A percentile compares a stretch with the other conserved stretches of the same genome.
Conservation (phyloP, 2,797 vertebrate species). For the Galagoides demidoff region DNA sequence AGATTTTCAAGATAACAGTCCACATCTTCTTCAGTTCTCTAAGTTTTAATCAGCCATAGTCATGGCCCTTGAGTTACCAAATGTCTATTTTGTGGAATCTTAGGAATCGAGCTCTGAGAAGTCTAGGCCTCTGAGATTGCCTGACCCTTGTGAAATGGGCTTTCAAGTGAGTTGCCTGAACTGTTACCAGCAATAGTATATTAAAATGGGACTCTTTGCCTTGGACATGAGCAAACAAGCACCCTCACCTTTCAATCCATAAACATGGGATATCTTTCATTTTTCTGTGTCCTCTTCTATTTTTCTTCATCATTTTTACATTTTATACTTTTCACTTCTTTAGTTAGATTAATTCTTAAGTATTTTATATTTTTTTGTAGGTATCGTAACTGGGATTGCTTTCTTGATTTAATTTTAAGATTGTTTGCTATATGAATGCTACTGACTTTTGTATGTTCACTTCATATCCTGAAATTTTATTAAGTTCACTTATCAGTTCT, state of each 20-base stretch:
- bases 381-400: not conserved
- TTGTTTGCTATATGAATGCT: not conserved
- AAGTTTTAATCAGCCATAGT: not conserved
- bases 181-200: not conserved
- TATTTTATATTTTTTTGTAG: not conserved
- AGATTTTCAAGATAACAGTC: not conserved
- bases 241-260: not conserved
- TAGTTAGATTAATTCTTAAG: not conserved
- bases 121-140: not conserved
- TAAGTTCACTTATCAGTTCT: not conserved
- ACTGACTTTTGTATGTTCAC: not conserved
- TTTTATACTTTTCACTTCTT: not conserved
- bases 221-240: not conserved
- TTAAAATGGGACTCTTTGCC: not conserved
- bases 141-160: not conserved
- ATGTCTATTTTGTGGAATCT: slow-evolving; percentile 7
- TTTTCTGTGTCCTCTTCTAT: not conserved
- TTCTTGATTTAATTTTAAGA: not conserved
- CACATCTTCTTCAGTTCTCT: not conserved
- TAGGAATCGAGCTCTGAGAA: not conserved
- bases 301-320: not conserved
- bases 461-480: not conserved
- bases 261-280: not conserved
- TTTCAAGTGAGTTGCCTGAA: not conserved
- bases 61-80: not conserved